Base-by-base conservation (phyloP, 1,140 invertebrate genomes). In the Drosophila azteca region DNA sequence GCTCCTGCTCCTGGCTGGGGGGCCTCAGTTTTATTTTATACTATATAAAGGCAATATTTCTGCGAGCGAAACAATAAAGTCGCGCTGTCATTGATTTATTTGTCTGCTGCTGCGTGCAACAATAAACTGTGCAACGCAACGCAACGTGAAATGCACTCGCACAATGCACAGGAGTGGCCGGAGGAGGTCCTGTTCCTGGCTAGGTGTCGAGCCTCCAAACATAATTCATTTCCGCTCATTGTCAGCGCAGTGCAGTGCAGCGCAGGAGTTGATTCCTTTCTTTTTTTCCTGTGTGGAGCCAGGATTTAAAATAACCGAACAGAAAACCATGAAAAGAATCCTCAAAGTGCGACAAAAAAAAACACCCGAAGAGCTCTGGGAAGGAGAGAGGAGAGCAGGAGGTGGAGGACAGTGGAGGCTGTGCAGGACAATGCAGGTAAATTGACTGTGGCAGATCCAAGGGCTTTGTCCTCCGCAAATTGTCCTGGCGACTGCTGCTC, bases 201-300 rank as follows among this genome's bases (percentile, higher is more conserved):
- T 39, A 39, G 60, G 61, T 69, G 66, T 69, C 41, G 71, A 74
- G 79, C 29, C 64, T 74, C 57, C 70, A 70, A 76, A 88, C 83
- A 88, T 88, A 88, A 88, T 88, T 88, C 83, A 88, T 88, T 88
- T 88, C 83, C 83, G 83, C 83, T 88, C 80, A 88, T 88, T 88
- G 83, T 88, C 83, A 88, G 71, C 68, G 62, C 35, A 39, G 35
- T 39, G 31, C 31, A 35, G 31, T 43, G 71, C 35, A 39, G 35
- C 35, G 2, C 35, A 39, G 35, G 35, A 39, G 35, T 39, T 13
- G 35, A 39, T 39, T 9, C 9, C 62, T 54, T n/a, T 53, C 69
- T 80, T 83, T 79, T 78, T 84, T 85, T 73, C 72, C n/a, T n/a
- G n/a, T n/a, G 31, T 9, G 31, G 31, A 31, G 31, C 11, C 11